Base-by-base conservation (phyloP, 2,113 vertebrate genomes). In the Athene noctua region DNA sequence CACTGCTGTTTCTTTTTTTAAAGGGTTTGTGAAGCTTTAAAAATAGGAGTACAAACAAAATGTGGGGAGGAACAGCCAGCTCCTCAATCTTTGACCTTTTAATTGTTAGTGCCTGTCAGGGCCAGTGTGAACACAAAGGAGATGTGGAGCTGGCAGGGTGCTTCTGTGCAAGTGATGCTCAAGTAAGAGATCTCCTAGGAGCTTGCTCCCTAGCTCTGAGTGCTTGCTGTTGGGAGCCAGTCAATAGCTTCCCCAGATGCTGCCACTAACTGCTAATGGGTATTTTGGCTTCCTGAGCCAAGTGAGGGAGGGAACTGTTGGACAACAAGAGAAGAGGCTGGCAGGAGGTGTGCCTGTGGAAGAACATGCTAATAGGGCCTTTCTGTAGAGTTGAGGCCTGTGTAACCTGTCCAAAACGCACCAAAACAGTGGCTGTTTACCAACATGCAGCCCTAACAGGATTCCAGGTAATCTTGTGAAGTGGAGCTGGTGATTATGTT, bases 11-110 rank as follows among this genome's bases (percentile, higher is more conserved):
- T 36, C 91, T 94, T 58, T 88, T 93, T 86, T 74, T 78, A 65
- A 68, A 92, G 74, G 58, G 51, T 85, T 92, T 86, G 83, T 63
- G 75, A 84, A 65, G 94, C 83, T 85, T 93, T 86, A 94, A 96
- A 96, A 94, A 96, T 93, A 95, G 92, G 81, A 92, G 42, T 27
- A 55, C 75, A 92, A 94, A 88, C 88, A 80, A 93, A 90, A 88
- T 13, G 3, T 3, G 7, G 21, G 75, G 86, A 86, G 65, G 67
- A 96, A 34, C 51, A 55, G 88, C 15, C 86, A 86, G 77, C 77
- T 59, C 38, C 72, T 95, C 55, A 42, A 0, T 77, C 75, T 90
- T 52, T 13, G 10, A 78, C 90, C 82, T 95, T 86, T 44, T 19
- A 51, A 40, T 42, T 58, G 95, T 52, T 29, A 0, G 11, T 75